Conservation (phyloP, 2,113 vertebrate genomes). For the Carlito syrichta region DNA sequence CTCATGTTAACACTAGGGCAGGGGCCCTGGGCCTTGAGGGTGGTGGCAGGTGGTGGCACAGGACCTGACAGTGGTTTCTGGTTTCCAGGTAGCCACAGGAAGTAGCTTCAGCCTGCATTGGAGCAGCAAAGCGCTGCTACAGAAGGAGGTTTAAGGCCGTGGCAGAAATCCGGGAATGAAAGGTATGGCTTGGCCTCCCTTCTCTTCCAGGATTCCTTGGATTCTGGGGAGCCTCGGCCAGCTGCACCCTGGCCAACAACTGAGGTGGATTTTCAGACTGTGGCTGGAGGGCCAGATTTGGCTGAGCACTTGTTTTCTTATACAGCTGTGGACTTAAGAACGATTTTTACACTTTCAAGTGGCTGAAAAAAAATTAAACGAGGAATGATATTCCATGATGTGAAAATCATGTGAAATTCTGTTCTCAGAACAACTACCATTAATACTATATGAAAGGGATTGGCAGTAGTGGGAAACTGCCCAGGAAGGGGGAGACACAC, state of each 20-base stretch:
- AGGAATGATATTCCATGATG: background rate
- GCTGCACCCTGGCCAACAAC: fast-evolving
- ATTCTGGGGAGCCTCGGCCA: background rate
- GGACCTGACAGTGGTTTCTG: fast-evolving
- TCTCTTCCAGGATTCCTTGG: background rate
- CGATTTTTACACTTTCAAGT: background rate
- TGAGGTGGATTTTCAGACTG: no score
- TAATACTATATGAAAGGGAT: no score
- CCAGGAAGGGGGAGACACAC: no score
- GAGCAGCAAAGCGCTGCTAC: background rate
- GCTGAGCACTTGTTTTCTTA: background rate
- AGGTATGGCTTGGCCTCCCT: background rate
- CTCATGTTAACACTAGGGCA: fast-evolving
- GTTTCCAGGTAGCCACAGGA: background rate
- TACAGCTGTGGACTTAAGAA: background rate
- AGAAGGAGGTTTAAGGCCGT: no score
- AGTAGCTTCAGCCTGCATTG: background rate
- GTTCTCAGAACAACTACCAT: no score
- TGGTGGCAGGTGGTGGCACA: background rate
- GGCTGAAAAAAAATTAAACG: background rate
- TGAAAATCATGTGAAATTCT: background rate
- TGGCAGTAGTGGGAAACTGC: no score
- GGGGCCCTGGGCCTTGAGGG: background rate
- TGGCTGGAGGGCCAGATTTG: background rate
- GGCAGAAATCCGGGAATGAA: background rate